Conservation (phyloP, 2,113 vertebrate species). For the Fregata magnificens region DNA sequence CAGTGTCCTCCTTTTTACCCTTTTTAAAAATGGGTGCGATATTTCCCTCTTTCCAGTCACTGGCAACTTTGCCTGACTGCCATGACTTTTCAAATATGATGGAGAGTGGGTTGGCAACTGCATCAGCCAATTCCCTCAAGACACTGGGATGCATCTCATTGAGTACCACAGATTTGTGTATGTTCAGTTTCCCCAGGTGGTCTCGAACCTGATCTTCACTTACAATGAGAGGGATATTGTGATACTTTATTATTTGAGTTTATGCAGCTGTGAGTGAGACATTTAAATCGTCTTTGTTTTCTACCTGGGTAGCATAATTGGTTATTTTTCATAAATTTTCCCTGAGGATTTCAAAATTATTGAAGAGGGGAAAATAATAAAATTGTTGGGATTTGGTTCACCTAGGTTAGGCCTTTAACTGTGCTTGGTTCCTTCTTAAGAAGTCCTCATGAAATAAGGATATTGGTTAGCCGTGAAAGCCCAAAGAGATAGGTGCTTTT, state of each 20-base stretch:
- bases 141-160: background rate
- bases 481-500: background rate
- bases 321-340: background rate
- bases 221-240: background rate
- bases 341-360: background rate
- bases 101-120: background rate
- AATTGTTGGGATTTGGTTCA: background rate
- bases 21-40: background rate
- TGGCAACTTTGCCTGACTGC: background rate
- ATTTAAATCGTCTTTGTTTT: background rate
- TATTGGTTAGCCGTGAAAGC: background rate
- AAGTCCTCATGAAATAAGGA: background rate
- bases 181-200: background rate
- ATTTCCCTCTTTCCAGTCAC: background rate
- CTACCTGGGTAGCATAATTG: background rate
- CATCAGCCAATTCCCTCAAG: background rate
- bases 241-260: background rate
- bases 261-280: background rate
- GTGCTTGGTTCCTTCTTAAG: background rate
- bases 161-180: background rate
- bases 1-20: background rate
- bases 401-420: background rate
- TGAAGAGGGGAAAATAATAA: background rate
- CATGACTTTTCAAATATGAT: background rate
- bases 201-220: background rate